Base-by-base conservation (phyloP, 1,140 invertebrate genomes). In the Platyscapa corneri region DNA sequence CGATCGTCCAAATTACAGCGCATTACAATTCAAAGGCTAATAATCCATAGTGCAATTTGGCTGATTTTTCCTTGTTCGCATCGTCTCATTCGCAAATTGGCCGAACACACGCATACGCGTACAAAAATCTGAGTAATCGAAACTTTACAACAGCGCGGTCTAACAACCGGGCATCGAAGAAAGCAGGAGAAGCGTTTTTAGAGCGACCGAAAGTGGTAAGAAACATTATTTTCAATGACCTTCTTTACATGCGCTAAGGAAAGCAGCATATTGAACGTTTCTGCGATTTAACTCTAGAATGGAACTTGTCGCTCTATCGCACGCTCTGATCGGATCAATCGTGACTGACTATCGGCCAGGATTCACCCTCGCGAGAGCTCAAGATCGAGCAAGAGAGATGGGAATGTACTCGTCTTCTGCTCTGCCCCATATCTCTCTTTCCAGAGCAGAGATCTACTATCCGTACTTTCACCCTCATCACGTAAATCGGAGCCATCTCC, bases 371-470 rank as follows among this genome's bases (percentile, higher is more conserved):
- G 34, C 34, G 8, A 75, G 39, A n/a, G 39, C 27, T 46, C 27
- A 27, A 53, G 49, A 7, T 27, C 3, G 56, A 42, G 64, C 46
- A 27, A 67, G 37, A 74, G 20, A 74, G 37, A 16, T 1, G 27
- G 37, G 42, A 46, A 12, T 46, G 42, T 46, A 46, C 10, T n/a
- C 23, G 10, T 46, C 79, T 20, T 70, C 27, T 6, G 18, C n/a
- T 30, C n/a, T 39, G 49, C 7, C 34, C 34, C 32, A 60, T 67
- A 42, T 34, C 83, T 65, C 46, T 34, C 64, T 84, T 78, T 74
- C 83, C 65, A 39, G 60, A 79, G 65, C 83, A 85, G 77, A 80
- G 42, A 42, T 74, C 32, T 30, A 34, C 65, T 53, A 53, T 72
- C 70, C 80, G 32, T 75, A 75, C 30, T 27, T 56, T 34, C 70